Evolutionary conservation across 2,888 invertebrate species (phyloP), one percentile per base, ranked within the genome.

Genomic region (Halocaridina rubra): DNA sequence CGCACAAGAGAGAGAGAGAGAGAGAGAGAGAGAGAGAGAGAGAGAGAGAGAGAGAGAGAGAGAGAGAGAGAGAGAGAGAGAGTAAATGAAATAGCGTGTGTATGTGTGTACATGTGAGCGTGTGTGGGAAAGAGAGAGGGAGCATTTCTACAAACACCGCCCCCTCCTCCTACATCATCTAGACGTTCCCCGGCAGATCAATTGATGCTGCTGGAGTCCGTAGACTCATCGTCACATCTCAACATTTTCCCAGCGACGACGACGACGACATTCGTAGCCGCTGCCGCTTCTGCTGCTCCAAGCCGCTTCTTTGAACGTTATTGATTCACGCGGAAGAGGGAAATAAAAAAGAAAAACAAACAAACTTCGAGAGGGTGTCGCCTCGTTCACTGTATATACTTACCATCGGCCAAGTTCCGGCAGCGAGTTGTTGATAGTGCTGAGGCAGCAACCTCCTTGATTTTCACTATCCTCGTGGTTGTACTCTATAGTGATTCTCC

Each of bases 351-450:
- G 7, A 39, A 30, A 46, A 46, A 61, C 30, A 19, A 57, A 77
- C 27, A 61, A 29, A 29, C 32, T 61, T 22, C 22, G 24, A 57
- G 53, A 57, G n/a, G n/a, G n/a, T n/a, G n/a, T n/a, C n/a, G n/a
- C n/a, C n/a, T n/a, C n/a, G n/a, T n/a, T n/a, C n/a, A n/a, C n/a
- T n/a, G n/a, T 59, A 27, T 22, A 71, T 71, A 88, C 86, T 88
- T 72, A 88, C 88, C 88, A 88, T 81, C 88, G 85, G 46, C 88
- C 88, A 57, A 88, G 86, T 77, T 88, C 88, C 71, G 88, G 88
- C 19, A 88, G 86, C 24, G 88, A 88, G 84, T 88, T 88, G 84
- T 88, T 88, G 69, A 88, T 86, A 64, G 88, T 84, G 76, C 88
- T 88, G 33, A 88, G 81, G 78, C 88, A 88, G 81, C 88, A 88